These are phyloP conservation scores for Poeciliopsis turrubarensis DNA, from an alignment of 2,113 vertebrate genomes.

Conservation along the genomic window DNA sequence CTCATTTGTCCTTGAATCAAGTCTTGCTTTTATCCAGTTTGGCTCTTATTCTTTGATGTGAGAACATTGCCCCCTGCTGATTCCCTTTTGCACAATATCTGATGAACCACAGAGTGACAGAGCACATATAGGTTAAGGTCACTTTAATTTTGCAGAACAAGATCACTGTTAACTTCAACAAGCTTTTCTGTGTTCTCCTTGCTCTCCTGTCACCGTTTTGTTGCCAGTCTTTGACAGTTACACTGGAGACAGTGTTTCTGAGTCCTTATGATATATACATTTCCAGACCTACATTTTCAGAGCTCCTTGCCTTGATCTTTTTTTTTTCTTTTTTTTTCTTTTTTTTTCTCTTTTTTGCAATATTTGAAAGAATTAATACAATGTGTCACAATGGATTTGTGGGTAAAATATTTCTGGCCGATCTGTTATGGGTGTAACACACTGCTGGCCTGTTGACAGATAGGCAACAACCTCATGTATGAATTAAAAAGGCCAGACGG, in stretches of 20 bases:
- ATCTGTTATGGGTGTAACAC: too few relatives aligned
- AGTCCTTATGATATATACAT: not conserved
- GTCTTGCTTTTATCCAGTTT: slow-evolving; percentile 34
- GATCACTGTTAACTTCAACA: slow-evolving; percentile 42
- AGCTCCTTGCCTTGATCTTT: not conserved
- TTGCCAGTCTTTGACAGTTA: not conserved
- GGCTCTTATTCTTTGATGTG: slow-evolving; percentile 61
- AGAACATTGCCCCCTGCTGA: slow-evolving; percentile 82
- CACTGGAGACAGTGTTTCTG: not conserved
- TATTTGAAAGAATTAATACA: too few relatives aligned
- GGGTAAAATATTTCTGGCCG: too few relatives aligned
- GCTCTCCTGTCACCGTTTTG: slow-evolving; percentile 10
- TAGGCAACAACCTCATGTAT: too few relatives aligned
- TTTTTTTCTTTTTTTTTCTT: too few relatives aligned
- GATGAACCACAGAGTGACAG: slow-evolving; percentile 47
- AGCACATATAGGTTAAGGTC: slow-evolving; percentile 28
- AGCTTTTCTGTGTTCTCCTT: not conserved
- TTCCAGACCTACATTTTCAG: not conserved
- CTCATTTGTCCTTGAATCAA: slow-evolving; percentile 56
- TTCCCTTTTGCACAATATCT: slow-evolving; percentile 42
- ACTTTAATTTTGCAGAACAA: slow-evolving; percentile 7
- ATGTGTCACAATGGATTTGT: too few relatives aligned
- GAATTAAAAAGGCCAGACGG: not conserved
- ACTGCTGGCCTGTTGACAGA: too few relatives aligned
- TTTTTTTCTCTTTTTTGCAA: too few relatives aligned